Conservation (phyloP, 2,113 vertebrate genomes). For the Montifringilla adamsi region DNA sequence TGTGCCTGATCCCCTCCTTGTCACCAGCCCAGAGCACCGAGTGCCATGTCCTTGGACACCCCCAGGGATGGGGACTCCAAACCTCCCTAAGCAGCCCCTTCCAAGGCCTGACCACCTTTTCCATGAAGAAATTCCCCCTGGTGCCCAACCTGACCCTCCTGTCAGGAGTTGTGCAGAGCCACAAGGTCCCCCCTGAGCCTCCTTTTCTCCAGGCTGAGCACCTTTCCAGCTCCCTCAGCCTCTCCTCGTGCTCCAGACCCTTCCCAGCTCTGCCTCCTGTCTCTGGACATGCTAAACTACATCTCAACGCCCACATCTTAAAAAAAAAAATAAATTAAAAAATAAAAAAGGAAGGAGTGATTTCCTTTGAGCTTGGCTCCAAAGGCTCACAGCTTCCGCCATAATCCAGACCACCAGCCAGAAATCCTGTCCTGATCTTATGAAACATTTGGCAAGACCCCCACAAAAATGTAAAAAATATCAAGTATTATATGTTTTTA, state of each 20-base stretch:
- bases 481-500: neutral
- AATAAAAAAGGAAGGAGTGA: neutral
- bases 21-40: neutral
- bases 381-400: neutral
- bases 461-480: neutral
- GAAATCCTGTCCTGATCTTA: neutral
- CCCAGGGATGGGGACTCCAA: neutral
- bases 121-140: neutral
- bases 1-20: neutral
- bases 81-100: neutral
- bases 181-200: accelerated
- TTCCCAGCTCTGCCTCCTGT: neutral
- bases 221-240: neutral
- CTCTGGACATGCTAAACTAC: neutral
- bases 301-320: neutral
- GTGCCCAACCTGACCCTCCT: neutral
- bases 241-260: neutral
- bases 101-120: neutral
- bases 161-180: neutral
- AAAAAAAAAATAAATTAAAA: neutral
- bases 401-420: neutral
- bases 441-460: neutral
- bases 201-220: neutral
- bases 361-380: slow-evolving; percentile 27
- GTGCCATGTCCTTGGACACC: neutral